Evolutionary conservation across 2,888 invertebrate genomes (phyloP), one percentile per base, ranked within the genome.

Genomic region (Iselma pallidipennis): DNA sequence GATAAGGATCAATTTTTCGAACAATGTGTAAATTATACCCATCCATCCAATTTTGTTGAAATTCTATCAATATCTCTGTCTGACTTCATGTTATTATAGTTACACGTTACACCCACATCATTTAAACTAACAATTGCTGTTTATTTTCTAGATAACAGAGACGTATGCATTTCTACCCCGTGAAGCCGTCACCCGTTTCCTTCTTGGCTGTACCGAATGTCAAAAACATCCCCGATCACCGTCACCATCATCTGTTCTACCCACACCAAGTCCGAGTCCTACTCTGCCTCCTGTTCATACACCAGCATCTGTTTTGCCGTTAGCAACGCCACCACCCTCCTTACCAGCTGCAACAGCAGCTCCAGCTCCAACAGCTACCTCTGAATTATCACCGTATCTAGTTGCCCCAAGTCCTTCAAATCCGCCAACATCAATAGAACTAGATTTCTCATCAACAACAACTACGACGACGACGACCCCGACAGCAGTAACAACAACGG

Each of bases 111-210:
- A 73, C 67, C 72, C 71, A 70, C 66, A 65, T 63, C 62, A n/a
- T 68, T 61, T 53, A 49, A 33, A 59, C 66, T 64, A 57, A 50
- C 57, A 59, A 53, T 59, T 64, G 55, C 75, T 74, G 76, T 77
- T 81, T 80, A 78, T 78, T 78, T 86, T 84, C 61, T 87, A 97
- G 97, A 96, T 97, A 78, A 96, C 96, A 55, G 96, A 97, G 84
- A 95, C 94, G 64, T 97, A 95, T 85, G 95, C 96, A 54, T 97
- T 96, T 80, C 86, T 97, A 73, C 97, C 97, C 4, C 89, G 97
- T 60, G 97, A 97, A 83, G 96, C 97, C 53, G 96, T 97, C 79
- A 97, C 97, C 62, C 90, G 95, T 74, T 97, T 97, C 84, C 89
- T 97, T 62, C 90, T 96, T 82, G 94, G 95, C 74, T 97, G 96